Conservation (phyloP, 2,113 vertebrate species). For the Prionailurus viverrinus region DNA sequence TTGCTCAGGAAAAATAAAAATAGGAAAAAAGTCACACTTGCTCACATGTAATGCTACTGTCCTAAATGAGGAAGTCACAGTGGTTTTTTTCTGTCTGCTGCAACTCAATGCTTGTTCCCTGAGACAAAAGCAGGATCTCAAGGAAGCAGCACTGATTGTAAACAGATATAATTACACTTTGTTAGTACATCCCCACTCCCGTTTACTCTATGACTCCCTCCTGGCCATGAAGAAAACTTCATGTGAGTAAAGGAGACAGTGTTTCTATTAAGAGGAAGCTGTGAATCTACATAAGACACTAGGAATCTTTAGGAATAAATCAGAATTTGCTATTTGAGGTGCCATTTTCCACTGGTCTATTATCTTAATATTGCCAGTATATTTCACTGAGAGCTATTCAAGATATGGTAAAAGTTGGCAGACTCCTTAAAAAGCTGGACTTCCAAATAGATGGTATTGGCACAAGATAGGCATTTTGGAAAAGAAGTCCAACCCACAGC, state of each 20-base stretch:
- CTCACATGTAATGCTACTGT: neutral
- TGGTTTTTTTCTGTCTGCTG: neutral
- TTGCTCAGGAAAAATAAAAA: conserved; percentile 7
- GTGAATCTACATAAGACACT: neutral
- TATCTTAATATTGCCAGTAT: neutral
- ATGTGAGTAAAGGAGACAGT: neutral
- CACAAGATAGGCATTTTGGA: neutral
- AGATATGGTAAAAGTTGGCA: neutral
- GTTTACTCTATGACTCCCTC: neutral
- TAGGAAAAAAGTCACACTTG: neutral
- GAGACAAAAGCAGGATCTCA: neutral
- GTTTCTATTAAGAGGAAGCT: neutral
- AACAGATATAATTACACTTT: neutral
- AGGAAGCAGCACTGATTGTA: neutral
- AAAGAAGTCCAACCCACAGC: neutral
- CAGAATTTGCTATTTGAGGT: neutral
- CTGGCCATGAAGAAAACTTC: neutral
- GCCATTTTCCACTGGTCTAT: neutral
- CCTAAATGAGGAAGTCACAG: neutral
- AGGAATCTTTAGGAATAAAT: neutral
- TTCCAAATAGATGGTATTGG: neutral
- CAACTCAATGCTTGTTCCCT: neutral
- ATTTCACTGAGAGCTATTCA: neutral
- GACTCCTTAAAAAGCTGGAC: neutral
- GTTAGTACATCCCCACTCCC: neutral